phyloP scores from a whole-genome alignment of 2,113 vertebrate genomes.

The Tursiops truncatus region DNA sequence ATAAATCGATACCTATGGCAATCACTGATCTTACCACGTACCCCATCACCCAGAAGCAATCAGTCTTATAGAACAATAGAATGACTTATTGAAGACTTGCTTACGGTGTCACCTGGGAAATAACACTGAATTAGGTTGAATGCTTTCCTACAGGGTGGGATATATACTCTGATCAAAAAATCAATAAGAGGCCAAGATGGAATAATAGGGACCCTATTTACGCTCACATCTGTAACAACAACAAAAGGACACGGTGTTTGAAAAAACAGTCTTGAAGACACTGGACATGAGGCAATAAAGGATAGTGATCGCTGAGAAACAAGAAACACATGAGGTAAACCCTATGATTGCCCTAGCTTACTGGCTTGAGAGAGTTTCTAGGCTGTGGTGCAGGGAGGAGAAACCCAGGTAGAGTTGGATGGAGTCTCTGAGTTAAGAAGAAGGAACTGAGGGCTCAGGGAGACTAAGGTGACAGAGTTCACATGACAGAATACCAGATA shows the following conservation, averaged over 20 bases:
- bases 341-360: not conserved
- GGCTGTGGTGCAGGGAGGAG: not conserved
- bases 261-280: not conserved
- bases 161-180: not conserved
- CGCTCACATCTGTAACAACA: not conserved
- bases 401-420: not conserved
- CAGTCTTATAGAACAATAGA: not conserved
- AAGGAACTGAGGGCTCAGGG: not conserved
- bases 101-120: not conserved
- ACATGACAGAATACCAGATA: not conserved
- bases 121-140: not conserved
- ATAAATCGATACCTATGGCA: slow-evolving; percentile 15
- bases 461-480: not conserved
- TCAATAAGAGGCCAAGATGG: not conserved
- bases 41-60: not conserved
- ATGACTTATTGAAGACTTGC: not conserved
- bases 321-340: not conserved
- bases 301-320: not conserved
- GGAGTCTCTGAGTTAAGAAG: not conserved
- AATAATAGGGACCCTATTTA: not conserved
- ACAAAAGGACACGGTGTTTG: not conserved
- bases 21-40: not conserved
- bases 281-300: not conserved
- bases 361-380: not conserved
- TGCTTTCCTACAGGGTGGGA: not conserved